Base-by-base conservation (phyloP, 2,888 invertebrate species). In the Portevinia maculata region DNA sequence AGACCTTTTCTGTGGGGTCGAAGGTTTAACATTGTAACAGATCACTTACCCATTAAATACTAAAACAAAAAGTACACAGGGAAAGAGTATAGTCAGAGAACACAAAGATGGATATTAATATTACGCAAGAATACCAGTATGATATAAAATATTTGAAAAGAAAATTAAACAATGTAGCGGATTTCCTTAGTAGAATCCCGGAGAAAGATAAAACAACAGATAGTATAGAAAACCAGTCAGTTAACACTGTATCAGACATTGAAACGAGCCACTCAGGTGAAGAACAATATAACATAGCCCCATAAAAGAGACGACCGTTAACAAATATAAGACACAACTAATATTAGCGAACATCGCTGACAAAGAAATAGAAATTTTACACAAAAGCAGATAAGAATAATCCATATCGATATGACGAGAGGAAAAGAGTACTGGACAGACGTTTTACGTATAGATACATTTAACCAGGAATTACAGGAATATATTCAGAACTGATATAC, bases 371-470 rank as follows among this genome's bases (percentile, higher is more conserved):
- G 60, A 69, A 48, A 37, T 55, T 1, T n/a, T 62, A 13, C 11
- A 48, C 24, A 9, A 13, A 9, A 60, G 60, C n/a, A n/a, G n/a
- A n/a, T n/a, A 44, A 17, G 48, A 32, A 60, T 60, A 4, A 41
- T 71, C 9, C 41, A 1, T 7, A 28, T 59, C 3, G 34, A 70
- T n/a, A 57, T 59, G 59, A 57, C 41, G 1, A 44, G 8, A 13
- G 17, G 6, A 5, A 24, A 52, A 9, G 52, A 60, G 19, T 28
- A 62, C 8, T 59, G 44, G 46, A 64, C 13, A 17, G 60, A 73
- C 1, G 1, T 64, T 5, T 21, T 71, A n/a, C 52, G 62, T 24
- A n/a, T n/a, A n/a, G 62, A 19, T 71, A 9, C 37, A 62, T 73
- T 6, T 57, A 74, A n/a, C 30, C 59, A 52, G 24, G 52, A 4